Evolutionary conservation across 2,888 invertebrate species (phyloP).

Genomic region (Harmothoe impar): DNA sequence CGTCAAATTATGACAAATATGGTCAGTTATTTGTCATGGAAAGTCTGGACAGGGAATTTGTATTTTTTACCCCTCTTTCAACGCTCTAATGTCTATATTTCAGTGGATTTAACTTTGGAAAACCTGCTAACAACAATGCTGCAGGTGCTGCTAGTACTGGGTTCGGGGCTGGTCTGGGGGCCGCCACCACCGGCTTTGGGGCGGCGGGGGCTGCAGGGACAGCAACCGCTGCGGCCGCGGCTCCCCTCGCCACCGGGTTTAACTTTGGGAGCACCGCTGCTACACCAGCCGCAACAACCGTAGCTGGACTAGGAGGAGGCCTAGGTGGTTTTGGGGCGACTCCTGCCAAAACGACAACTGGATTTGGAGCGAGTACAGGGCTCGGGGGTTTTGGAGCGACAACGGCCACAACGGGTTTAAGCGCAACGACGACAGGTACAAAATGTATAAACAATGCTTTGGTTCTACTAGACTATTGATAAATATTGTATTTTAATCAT

Average conservation of each 20-base stretch:
- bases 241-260: not conserved
- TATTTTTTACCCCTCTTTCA: no score
- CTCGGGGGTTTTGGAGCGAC: constrained; percentile 50
- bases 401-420: not conserved
- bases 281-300: not conserved
- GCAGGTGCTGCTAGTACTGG: constrained; percentile 26
- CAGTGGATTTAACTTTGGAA: constrained; percentile 37
- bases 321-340: not conserved
- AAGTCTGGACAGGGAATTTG: no score
- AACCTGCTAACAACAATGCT: constrained; percentile 25
- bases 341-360: constrained; percentile 27
- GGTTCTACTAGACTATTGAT: no score
- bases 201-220: not conserved
- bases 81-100: no score
- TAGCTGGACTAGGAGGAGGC: not conserved
- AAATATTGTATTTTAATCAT: no score
- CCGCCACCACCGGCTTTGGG: not conserved
- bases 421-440: not conserved
- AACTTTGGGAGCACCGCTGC: constrained; percentile 39
- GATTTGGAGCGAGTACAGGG: constrained; percentile 39
- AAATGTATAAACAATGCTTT: no score
- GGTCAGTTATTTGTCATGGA: no score
- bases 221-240: not conserved
- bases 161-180: not conserved
- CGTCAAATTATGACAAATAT: no score